Conservation (phyloP, 2,888 invertebrate genomes). For the Caenorhabditis sulstoni region DNA sequence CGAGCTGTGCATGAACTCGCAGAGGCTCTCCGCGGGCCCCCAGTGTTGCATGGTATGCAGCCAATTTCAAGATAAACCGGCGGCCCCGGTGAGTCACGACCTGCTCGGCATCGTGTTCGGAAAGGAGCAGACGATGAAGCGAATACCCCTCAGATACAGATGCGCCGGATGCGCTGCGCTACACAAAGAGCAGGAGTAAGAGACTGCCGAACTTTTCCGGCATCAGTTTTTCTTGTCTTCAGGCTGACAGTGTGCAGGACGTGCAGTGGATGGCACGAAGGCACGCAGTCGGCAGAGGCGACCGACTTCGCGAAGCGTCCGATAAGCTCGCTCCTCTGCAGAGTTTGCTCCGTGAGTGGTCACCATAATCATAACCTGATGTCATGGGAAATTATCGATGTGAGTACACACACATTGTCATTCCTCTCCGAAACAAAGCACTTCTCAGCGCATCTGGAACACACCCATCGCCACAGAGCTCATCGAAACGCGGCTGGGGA, state of each 20-base stretch:
- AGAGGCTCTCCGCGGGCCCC: conserved; percentile 1
- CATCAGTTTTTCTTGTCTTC: not conserved
- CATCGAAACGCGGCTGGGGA: conserved; percentile 19
- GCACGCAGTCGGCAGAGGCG: conserved; percentile 2
- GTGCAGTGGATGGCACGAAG: conserved; percentile 23
- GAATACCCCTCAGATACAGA: conserved; percentile 4
- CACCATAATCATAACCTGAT: conserved; percentile 5
- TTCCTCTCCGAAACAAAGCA: not conserved
- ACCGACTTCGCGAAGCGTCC: conserved; percentile 30
- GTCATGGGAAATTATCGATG: conserved; percentile 4
- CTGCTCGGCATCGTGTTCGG: conserved; percentile 11
- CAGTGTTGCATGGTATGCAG: conserved; percentile 1
- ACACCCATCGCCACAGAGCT: conserved; percentile 19
- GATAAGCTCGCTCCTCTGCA: conserved; percentile 9
- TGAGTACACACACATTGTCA: not conserved
- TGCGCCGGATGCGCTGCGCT: not conserved
- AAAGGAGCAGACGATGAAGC: conserved; percentile 12
- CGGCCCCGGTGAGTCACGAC: conserved; percentile 14
- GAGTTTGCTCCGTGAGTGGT: not conserved
- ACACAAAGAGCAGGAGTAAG: conserved; percentile 14
- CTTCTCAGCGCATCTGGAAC: conserved; percentile 18
- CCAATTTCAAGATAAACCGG: not conserved
- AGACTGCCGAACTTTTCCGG: not conserved
- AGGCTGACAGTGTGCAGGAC: conserved; percentile 31
- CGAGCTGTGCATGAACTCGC: conserved; percentile 4